phyloP scores from a whole-genome alignment of 1,140 invertebrate species.

The Vanessa atalanta region DNA sequence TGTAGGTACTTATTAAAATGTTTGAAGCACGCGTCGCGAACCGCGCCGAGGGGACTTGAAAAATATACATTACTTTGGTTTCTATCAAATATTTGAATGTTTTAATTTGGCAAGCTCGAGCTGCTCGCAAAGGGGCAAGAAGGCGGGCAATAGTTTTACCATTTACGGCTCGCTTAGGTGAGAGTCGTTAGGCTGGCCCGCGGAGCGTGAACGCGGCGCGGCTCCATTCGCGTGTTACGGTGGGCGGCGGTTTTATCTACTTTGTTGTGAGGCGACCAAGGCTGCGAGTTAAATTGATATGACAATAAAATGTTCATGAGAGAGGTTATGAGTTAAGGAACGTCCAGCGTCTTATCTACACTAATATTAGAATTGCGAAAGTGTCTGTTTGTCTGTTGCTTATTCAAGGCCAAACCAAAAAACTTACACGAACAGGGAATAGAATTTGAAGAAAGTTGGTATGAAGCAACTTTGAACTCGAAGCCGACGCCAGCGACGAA shows the following conservation, averaged over 20 bases:
- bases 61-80: constrained; percentile 15
- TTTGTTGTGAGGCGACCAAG: background rate
- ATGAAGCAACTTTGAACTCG: no score
- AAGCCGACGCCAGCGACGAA: no score
- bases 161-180: constrained; percentile 11
- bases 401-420: no score
- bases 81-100: constrained; percentile 17
- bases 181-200: constrained; percentile 23
- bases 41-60: constrained; percentile 9
- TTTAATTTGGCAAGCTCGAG: constrained; percentile 29
- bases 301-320: no score
- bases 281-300: no score
- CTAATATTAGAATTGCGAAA: no score
- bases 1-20: constrained; percentile 10
- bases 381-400: no score
- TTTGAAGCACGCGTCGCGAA: constrained; percentile 8
- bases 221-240: background rate
- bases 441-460: no score
- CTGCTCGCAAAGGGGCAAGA: constrained; percentile 11
- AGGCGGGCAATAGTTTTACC: constrained; percentile 20
- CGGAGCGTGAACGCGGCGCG: constrained; percentile 16
- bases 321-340: no score
- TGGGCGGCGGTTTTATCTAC: background rate
- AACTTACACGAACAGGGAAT: no score
- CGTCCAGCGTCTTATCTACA: no score